Percentiles rank a stretch among this genome's conserved stretches.
phyloP scores from a whole-genome alignment of 2,888 invertebrate genomes.

The Pachycephus smyrnensis region DNA sequence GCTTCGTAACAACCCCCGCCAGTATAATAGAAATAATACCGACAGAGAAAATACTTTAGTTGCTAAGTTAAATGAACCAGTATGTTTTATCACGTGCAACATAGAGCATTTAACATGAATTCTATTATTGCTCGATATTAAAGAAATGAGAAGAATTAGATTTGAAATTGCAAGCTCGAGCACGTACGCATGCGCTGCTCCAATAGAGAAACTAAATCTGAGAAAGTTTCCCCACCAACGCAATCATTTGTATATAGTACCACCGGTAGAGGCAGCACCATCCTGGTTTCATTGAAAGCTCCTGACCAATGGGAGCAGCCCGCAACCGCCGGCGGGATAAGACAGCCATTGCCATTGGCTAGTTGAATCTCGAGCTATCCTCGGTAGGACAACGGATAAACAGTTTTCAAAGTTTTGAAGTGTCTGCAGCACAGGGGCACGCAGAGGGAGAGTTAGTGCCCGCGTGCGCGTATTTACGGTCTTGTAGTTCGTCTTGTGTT shows the following conservation, averaged over 20 bases:
- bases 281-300: slow-evolving; percentile 1
- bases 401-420: slow-evolving; percentile 48
- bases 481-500: slow-evolving; percentile 32
- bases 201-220: slow-evolving; percentile 18
- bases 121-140: background rate
- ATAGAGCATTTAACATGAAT: background rate
- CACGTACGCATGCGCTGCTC: background rate
- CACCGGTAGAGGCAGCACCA: slow-evolving; percentile 24
- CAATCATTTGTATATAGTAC: slow-evolving; percentile 19
- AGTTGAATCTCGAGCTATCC: slow-evolving; percentile 22
- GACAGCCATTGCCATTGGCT: slow-evolving; percentile 38
- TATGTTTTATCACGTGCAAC: background rate
- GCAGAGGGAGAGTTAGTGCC: slow-evolving; percentile 34
- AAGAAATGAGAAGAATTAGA: slow-evolving; percentile 1
- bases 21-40: background rate
- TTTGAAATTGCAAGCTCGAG: slow-evolving; percentile 5
- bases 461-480: slow-evolving; percentile 39
- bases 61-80: background rate
- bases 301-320: slow-evolving; percentile 39
- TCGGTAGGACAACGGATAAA: slow-evolving; percentile 42
- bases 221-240: slow-evolving; percentile 51
- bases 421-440: slow-evolving; percentile 28
- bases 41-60: background rate
- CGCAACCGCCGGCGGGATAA: slow-evolving; percentile 53
- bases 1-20: background rate